A percentile compares a stretch with the other conserved stretches of the same genome.
phyloP scores from a whole-genome alignment of 2,888 invertebrate genomes.

The Patella depressa region DNA sequence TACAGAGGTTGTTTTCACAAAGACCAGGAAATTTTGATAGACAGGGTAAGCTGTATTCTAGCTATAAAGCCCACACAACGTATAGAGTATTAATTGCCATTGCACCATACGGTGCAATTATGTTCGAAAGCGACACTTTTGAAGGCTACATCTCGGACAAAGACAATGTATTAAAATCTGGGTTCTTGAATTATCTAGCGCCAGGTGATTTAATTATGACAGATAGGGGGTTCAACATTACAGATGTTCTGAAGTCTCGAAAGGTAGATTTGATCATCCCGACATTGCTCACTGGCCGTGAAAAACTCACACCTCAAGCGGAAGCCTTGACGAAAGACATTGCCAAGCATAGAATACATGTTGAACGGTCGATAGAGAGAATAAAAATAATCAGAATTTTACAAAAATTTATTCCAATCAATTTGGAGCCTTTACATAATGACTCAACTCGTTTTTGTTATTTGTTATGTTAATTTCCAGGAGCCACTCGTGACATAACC shows the following conservation, averaged over 20 bases:
- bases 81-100: conserved; percentile 3
- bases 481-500: background rate
- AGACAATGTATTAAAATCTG: background rate
- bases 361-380: conserved; percentile 4
- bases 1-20: background rate
- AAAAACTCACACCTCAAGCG: conserved; percentile 3
- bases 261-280: conserved; percentile 9
- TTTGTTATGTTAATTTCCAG: background rate
- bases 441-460: background rate
- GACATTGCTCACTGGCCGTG: background rate
- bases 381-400: conserved; percentile 7
- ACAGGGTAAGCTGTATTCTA: conserved; percentile 3
- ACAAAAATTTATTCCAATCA: background rate
- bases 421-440: background rate
- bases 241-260: background rate
- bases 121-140: background rate
- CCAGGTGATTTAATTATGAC: background rate
- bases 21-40: conserved; percentile 8
- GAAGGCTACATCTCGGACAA: conserved; percentile 8
- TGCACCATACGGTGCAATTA: conserved; percentile 11
- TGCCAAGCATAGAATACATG: background rate
- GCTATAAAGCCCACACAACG: conserved; percentile 12
- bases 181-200: background rate
- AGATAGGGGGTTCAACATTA: background rate
- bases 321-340: conserved; percentile 11